Evolutionary conservation across 2,888 invertebrate species (phyloP), one percentile per base, ranked within the genome.

Genomic region (Lacanobia wlatinum): DNA sequence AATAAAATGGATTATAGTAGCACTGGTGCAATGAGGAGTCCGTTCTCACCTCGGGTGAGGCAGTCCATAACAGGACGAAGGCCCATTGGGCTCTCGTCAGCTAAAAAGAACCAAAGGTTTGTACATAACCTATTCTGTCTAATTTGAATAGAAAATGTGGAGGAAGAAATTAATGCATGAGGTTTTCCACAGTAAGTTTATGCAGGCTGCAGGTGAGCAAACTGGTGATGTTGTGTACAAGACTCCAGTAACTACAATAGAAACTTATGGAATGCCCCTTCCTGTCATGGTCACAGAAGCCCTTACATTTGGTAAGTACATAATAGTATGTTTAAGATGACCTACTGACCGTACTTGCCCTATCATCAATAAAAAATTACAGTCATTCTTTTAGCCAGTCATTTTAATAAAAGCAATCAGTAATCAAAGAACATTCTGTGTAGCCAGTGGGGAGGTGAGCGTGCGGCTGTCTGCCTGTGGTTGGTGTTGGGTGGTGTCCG

Each of bases 231-330:
- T 98, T 10, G 97, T 98, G 58, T 97, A 98, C 86, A 98, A 98
- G 86, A 98, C 98, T 0, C 97, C 97, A 34, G 96, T 96, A 83
- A 98, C 98, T 89, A 96, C 97, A 21, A 97, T 98, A 0, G 98
- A 99, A 91, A 97, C 97, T 69, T 98, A 97, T 95, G 99, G 99
- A 0, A 96, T 97, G 43, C 97, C 98, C 1, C 92, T 99, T 59
- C 99, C 99, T 46, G 98, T 99, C 1, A 96, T 98, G 73, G 98
- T 99, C 4, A 98, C 98, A 34, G 99, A 99, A 94, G 98, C 98
- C 0, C 94, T 99, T 38, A 98, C 98, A 59, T 98, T 98, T 93
- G 97, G 98, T 87, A 98, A 98, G 90, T n/a, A 63, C 55, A 23
- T 52, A 23, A n/a, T 4, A 16, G 9, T 50, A 34, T n/a, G n/a